These are phyloP conservation scores for Axis porcinus DNA, from an alignment of 2,113 vertebrate species.

Conservation along the genomic window DNA sequence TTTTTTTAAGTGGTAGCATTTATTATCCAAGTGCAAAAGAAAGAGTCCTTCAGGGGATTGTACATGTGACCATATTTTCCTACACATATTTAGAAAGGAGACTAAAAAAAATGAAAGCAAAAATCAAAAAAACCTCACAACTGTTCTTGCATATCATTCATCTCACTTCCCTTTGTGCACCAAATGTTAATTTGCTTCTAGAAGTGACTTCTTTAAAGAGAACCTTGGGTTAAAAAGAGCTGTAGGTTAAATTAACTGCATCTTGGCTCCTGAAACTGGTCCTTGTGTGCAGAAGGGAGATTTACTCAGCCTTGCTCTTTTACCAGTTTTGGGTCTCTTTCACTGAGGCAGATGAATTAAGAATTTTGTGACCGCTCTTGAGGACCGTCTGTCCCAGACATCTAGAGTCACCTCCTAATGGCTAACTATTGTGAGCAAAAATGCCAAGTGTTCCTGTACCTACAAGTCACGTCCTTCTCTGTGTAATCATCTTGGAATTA, in stretches of 20 bases:
- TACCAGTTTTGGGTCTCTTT: not conserved
- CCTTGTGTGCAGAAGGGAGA: not conserved
- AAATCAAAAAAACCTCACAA: not conserved
- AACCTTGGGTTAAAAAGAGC: not conserved
- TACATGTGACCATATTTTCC: not conserved
- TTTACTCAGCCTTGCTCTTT: not conserved
- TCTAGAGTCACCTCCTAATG: not conserved
- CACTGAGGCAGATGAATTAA: not conserved
- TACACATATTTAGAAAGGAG: not conserved
- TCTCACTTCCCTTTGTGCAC: not conserved
- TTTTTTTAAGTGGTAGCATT: not conserved
- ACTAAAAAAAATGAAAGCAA: not conserved
- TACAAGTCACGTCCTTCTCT: not conserved
- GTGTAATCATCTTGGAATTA: not conserved
- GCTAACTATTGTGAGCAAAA: not conserved
- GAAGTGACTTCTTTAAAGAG: not conserved
- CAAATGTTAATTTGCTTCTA: not conserved
- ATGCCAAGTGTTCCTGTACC: not conserved
- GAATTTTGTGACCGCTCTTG: not conserved
- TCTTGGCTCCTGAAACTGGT: not conserved
- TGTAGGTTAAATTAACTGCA: not conserved
- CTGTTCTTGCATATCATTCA: not conserved
- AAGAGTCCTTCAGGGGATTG: not conserved
- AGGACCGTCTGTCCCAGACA: not conserved
- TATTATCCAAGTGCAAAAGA: not conserved